phyloP scores from a whole-genome alignment of 2,113 vertebrate genomes.

The Gymnorhina tibicen region DNA sequence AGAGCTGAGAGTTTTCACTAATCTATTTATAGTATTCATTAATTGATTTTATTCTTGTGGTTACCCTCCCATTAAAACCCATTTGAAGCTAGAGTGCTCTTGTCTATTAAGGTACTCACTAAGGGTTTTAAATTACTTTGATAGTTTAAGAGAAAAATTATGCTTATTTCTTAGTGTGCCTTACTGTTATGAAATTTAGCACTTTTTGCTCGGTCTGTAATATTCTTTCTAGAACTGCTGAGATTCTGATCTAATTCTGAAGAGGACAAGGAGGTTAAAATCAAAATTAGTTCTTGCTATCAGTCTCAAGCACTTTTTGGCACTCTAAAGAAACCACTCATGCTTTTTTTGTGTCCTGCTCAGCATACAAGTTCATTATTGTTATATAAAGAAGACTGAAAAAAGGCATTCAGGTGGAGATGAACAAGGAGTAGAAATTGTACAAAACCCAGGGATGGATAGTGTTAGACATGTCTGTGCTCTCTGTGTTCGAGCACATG shows the following conservation, averaged over 20 bases:
- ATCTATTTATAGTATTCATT: conserved; percentile 59
- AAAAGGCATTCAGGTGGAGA: background rate
- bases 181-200: background rate
- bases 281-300: background rate
- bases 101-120: conserved; percentile 38
- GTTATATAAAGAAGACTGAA: background rate
- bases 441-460: background rate
- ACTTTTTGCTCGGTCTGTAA: background rate
- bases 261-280: background rate
- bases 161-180: background rate
- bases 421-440: background rate
- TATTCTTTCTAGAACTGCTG: background rate
- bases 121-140: conserved; percentile 57
- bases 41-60: conserved; percentile 65
- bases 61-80: conserved; percentile 58
- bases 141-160: conserved; percentile 37
- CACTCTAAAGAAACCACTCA: background rate
- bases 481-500: background rate
- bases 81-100: conserved; percentile 59
- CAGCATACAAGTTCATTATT: background rate
- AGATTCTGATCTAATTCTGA: background rate
- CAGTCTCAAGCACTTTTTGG: background rate
- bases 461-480: background rate
- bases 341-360: background rate
- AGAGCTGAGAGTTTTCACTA: conserved; percentile 19